Evolutionary conservation across 2,888 invertebrate species (phyloP).

Genomic region (Spicauda simplicius): DNA sequence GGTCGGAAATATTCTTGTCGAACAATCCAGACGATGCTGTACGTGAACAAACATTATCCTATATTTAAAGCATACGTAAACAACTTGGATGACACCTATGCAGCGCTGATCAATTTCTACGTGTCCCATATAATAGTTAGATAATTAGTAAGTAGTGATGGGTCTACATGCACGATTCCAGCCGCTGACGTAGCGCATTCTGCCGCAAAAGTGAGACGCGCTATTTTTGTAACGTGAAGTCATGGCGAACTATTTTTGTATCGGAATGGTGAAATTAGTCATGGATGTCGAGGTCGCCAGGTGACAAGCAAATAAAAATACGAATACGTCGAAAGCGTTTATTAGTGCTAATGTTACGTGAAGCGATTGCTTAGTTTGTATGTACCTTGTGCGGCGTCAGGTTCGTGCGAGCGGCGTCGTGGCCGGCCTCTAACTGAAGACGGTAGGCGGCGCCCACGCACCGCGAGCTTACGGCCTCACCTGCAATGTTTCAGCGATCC

Average conservation of each 20-base stretch:
- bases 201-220: conserved; percentile 55
- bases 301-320: conserved; percentile 65
- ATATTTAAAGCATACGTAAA: conserved; percentile 47
- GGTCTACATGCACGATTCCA: conserved; percentile 19
- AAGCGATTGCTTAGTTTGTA: conserved; percentile 60
- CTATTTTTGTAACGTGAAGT: conserved; percentile 78
- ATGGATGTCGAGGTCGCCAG: conserved; percentile 67
- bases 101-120: background rate
- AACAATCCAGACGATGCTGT: conserved; percentile 58
- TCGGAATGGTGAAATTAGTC: conserved; percentile 74
- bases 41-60: conserved; percentile 59
- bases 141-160: conserved; percentile 34
- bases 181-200: conserved; percentile 45
- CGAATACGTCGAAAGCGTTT: conserved; percentile 65
- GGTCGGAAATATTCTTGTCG: conserved; percentile 70
- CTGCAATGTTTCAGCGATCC: conserved; percentile 70
- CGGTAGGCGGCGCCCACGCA: conserved; percentile 61
- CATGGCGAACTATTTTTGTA: conserved; percentile 77
- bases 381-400: conserved; percentile 81
- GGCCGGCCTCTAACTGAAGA: conserved; percentile 78
- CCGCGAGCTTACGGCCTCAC: conserved; percentile 61
- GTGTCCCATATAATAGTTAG: background rate
- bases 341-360: conserved; percentile 76
- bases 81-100: background rate
- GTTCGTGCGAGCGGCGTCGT: conserved; percentile 81